Conservation (phyloP, 2,797 vertebrate species). For the Catharus ustulatus region DNA sequence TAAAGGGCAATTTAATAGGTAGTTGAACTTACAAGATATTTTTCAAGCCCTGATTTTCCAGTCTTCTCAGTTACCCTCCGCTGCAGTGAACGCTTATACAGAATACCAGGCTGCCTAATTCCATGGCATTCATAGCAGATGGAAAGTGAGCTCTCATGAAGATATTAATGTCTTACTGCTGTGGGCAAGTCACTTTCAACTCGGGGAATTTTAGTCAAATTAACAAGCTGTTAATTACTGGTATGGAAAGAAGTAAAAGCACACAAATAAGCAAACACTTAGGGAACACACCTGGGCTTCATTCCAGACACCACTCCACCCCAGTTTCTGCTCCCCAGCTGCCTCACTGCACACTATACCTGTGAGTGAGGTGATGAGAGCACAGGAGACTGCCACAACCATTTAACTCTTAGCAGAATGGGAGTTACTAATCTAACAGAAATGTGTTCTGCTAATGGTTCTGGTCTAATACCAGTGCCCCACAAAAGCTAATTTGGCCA, state of each 20-base stretch:
- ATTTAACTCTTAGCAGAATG: not conserved
- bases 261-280: not conserved
- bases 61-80: not conserved
- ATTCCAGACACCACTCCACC: not conserved
- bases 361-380: not conserved
- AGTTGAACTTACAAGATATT: not conserved
- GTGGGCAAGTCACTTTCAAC: not conserved
- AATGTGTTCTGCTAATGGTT: not conserved
- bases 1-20: not conserved
- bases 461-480: not conserved
- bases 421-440: not conserved
- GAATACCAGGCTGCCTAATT: not conserved
- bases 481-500: not conserved
- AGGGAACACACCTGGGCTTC: not conserved
- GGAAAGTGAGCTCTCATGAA: not conserved
- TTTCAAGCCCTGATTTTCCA: not conserved
- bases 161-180: not conserved
- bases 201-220: not conserved
- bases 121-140: not conserved
- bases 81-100: not conserved
- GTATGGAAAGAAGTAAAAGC: not conserved
- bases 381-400: not conserved
- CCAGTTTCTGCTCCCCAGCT: not conserved
- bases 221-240: not conserved
- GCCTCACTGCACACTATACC: rapidly evolving